phyloP scores from a whole-genome alignment of 2,797 vertebrate species.

The Notamacropus eugenii region DNA sequence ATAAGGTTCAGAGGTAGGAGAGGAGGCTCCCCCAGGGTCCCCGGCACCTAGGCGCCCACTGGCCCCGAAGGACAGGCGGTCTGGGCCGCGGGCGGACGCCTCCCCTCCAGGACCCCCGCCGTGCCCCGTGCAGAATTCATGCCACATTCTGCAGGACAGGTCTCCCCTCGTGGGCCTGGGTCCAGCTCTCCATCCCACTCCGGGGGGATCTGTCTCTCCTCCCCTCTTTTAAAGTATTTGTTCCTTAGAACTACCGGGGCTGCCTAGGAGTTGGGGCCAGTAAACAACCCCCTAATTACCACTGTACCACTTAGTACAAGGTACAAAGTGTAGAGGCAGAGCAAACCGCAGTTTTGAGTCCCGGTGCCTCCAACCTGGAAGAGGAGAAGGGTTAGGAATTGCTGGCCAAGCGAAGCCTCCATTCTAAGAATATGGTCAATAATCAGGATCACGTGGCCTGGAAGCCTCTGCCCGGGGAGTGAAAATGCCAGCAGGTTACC shows the following conservation, averaged over 20 bases:
- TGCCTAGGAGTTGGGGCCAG: not conserved
- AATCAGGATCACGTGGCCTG: no score
- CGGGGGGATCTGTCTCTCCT: no score
- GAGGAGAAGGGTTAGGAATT: not conserved
- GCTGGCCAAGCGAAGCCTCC: not conserved
- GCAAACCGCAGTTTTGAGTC: not conserved
- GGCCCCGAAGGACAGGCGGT: not conserved
- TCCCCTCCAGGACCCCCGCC: no score
- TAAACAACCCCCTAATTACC: not conserved
- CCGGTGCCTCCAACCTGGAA: not conserved
- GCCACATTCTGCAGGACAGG: no score
- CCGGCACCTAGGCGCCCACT: not conserved
- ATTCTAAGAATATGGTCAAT: rapidly evolving
- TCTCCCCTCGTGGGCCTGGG: no score
- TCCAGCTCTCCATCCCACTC: not conserved
- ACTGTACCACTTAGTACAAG: not conserved
- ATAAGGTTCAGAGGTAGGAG: not conserved
- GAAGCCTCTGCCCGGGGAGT: not conserved
- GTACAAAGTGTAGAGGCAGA: not conserved
- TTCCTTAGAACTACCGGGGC: not conserved
- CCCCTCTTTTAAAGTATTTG: no score
- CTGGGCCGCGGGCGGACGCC: no score
- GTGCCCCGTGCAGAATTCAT: not conserved
- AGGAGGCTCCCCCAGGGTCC: not conserved
- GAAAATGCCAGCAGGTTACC: not conserved